Evolutionary conservation across 2,797 vertebrate species (phyloP).

Genomic region (Danio tinwini): DNA sequence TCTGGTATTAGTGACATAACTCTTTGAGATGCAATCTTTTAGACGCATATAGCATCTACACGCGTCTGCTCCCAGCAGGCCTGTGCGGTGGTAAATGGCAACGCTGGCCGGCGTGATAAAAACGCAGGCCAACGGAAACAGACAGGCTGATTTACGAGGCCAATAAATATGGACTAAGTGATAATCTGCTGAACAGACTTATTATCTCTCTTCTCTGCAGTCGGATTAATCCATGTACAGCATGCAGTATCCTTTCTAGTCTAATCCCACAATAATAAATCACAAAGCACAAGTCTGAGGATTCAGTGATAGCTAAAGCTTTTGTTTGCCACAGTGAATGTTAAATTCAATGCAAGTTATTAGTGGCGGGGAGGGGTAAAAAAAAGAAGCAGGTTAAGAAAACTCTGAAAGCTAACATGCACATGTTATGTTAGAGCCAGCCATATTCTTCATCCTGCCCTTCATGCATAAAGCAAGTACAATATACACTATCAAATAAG

Average conservation of each 20-base stretch:
- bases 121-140: slow-evolving; percentile 23
- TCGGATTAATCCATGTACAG: not conserved
- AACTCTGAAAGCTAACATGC: no score
- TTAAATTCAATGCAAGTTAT: not conserved
- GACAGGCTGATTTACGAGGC: slow-evolving; percentile 51
- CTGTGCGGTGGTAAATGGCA: slow-evolving; percentile 37
- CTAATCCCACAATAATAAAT: slow-evolving; percentile 28
- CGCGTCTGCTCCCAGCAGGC: slow-evolving; percentile 11
- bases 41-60: slow-evolving; percentile 34
- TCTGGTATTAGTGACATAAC: slow-evolving; percentile 16
- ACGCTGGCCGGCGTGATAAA: slow-evolving; percentile 38
- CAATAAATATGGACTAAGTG: slow-evolving; percentile 52
- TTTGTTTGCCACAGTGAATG: not conserved
- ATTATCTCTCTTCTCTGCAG: slow-evolving; percentile 26
- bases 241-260: slow-evolving; percentile 8
- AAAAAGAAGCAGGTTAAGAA: no score
- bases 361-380: not conserved
- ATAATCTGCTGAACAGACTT: slow-evolving; percentile 37
- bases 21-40: slow-evolving; percentile 7
- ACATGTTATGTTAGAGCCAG: not conserved
- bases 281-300: not conserved
- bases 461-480: not conserved
- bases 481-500: no score
- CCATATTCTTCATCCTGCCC: not conserved
- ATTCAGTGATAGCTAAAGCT: not conserved